phyloP scores from a whole-genome alignment of 1,140 invertebrate species.

The Hormaphis cornu region DNA sequence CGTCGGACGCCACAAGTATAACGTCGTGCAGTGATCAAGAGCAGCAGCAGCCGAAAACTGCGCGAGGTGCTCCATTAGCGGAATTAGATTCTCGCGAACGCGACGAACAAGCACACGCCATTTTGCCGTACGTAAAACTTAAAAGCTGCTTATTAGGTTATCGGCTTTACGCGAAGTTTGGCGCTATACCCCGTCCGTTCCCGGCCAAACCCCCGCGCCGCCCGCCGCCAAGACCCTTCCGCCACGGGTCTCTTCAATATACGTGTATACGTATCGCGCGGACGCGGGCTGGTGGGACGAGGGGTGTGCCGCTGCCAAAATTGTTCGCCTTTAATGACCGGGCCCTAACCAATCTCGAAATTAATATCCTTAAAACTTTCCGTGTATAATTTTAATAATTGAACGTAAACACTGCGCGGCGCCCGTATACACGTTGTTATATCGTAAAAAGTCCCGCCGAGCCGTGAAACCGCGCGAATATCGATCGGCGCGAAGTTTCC shows the following conservation, averaged over 20 bases:
- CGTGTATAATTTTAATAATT: constrained; percentile 27
- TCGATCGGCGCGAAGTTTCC: not conserved
- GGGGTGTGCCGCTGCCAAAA: too few relatives aligned
- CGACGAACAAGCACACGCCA: constrained; percentile 25
- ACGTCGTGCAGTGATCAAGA: too few relatives aligned
- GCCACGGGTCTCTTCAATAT: not conserved
- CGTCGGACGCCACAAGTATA: too few relatives aligned
- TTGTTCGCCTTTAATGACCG: constrained; percentile 29
- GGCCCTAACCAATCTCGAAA: constrained; percentile 30
- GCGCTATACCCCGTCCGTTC: not conserved
- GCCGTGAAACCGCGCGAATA: not conserved
- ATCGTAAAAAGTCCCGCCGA: not conserved
- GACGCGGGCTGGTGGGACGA: not conserved
- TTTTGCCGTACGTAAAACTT: constrained; percentile 31
- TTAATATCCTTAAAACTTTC: constrained; percentile 30
- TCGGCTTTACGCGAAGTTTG: constrained; percentile 28
- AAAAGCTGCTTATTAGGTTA: constrained; percentile 33
- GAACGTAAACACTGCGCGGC: too few relatives aligned
- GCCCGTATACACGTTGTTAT: too few relatives aligned
- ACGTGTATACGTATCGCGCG: not conserved
- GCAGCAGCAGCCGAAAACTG: not conserved
- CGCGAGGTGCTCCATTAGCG: constrained; percentile 25
- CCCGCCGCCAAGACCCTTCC: constrained; percentile 3
- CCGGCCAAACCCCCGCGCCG: not conserved
- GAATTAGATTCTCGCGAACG: constrained; percentile 19